Evolutionary conservation across 2,888 invertebrate genomes (phyloP), one percentile per base, ranked within the genome.

Genomic region (Macrophya annulata): DNA sequence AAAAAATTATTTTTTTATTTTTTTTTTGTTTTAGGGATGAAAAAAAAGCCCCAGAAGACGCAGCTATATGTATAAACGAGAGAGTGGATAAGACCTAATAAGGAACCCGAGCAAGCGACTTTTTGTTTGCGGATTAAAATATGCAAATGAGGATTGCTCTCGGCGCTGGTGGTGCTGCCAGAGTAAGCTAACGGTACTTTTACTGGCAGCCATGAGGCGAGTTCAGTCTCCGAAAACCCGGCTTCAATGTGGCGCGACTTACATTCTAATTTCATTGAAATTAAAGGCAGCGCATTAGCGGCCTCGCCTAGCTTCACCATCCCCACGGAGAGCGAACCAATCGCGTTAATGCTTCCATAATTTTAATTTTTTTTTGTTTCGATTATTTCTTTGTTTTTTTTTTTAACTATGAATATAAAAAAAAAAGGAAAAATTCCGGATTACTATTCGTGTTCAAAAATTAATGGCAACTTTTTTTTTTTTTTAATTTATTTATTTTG

Each of bases 71-170:
- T 76, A 76, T 21, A 48, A 25, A 48, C 74, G 25, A 45, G 51
- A 6, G 25, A 77, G 51, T 37, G 51, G 51, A 77, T 45, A 74
- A 45, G 45, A 77, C 51, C 51, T 48, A 77, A 77, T 51, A 77
- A 77, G 51, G 51, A 77, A 77, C 77, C 25, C 51, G 55, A 55
- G 51, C 6, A 51, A 55, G 77, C 51, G 77, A 77, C 77, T 77
- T 77, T 77, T 77, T 77, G 77, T 55, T 77, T 77, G 77, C 77
- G 77, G 77, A 77, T 77, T 77, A 77, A 77, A 77, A 77, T 77
- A 77, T 77, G 77, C 77, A 77, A 77, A 77, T 51, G 31, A 51
- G 51, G 51, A 77, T 51, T 55, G 51, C 74, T 43, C 74, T 25
- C 74, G 40, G 43, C 43, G 21, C 8, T 45, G n/a, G 25, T 37